Conservation (phyloP, 2,113 vertebrate genomes). For the Sardina pilchardus region DNA sequence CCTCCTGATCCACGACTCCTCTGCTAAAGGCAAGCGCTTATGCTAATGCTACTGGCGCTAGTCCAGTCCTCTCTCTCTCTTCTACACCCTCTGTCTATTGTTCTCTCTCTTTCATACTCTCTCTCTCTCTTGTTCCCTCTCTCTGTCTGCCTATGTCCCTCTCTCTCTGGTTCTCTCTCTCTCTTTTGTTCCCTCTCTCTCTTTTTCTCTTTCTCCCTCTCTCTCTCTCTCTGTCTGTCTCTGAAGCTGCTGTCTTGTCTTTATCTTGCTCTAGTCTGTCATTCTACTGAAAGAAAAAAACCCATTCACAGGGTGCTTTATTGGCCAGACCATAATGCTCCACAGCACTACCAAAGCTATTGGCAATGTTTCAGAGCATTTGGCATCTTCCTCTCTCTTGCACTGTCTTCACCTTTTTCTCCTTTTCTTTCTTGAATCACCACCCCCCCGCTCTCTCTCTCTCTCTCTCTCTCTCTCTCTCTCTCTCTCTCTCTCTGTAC, state of each 20-base stretch:
- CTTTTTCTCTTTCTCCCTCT: neutral
- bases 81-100: neutral
- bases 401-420: too few relatives aligned
- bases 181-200: neutral
- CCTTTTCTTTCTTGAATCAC: too few relatives aligned
- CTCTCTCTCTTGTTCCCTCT: neutral
- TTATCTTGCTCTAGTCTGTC: too few relatives aligned
- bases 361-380: too few relatives aligned
- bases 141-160: neutral
- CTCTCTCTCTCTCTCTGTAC: neutral
- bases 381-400: neutral
- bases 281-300: too few relatives aligned
- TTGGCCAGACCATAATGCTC: too few relatives aligned
- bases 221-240: neutral
- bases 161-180: neutral
- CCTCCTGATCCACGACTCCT: slow-evolving; percentile 22
- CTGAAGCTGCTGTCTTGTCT: too few relatives aligned
- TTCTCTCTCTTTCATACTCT: neutral
- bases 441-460: neutral
- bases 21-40: slow-evolving; percentile 29
- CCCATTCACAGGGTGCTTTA: too few relatives aligned
- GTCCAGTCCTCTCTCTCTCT: neutral
- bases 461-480: neutral
- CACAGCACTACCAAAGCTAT: too few relatives aligned
- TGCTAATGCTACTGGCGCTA: slow-evolving; percentile 22